Base-by-base conservation (phyloP, 2,888 invertebrate species). In the Alentia gelatinosa region DNA sequence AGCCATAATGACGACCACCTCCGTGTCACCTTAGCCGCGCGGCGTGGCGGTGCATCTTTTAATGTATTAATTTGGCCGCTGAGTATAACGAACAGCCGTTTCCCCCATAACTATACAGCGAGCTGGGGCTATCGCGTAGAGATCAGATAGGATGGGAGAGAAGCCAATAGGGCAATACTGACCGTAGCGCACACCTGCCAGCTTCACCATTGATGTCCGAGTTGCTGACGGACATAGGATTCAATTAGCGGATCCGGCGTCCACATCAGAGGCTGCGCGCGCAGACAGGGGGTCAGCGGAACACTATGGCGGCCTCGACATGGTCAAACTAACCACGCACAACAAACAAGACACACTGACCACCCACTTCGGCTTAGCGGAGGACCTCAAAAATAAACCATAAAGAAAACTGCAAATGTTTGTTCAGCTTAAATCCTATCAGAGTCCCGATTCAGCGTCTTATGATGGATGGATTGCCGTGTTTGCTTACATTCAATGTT, bases 21-120 rank as follows among this genome's bases (percentile, higher is more conserved):
- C 86, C n/a, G 40, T 83, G 86, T 47, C 50, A 86, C 30, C 50
- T 47, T 15, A 86, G 15, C 42, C 86, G 42, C 26, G 40, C 86
- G 42, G 42, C 30, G 35, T 7, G 47, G n/a, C 42, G 12, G 47
- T 47, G 47, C 86, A 86, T 86, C 86, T 86, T 86, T 86, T 86
- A 33, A 86, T 86, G 86, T 86, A 42, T 86, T 86, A 42, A 86
- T 86, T 86, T 86, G 86, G 26, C 47, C 40, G 50, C 26, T 26
- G 47, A 47, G 42, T 30, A 86, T 86, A 86, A 42, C 47, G 86
- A 86, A 47, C 47, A n/a, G 26, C 33, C 40, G 83, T n/a, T n/a
- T n/a, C n/a, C n/a, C n/a, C n/a, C n/a, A 42, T 42, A 15, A 42
- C 15, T 56, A n/a, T n/a, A 56, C 56, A 56, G n/a, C 56, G 56